Evolutionary conservation across 1,140 invertebrate genomes (phyloP).

Genomic region (Gyrodactylus bullatarudis): DNA sequence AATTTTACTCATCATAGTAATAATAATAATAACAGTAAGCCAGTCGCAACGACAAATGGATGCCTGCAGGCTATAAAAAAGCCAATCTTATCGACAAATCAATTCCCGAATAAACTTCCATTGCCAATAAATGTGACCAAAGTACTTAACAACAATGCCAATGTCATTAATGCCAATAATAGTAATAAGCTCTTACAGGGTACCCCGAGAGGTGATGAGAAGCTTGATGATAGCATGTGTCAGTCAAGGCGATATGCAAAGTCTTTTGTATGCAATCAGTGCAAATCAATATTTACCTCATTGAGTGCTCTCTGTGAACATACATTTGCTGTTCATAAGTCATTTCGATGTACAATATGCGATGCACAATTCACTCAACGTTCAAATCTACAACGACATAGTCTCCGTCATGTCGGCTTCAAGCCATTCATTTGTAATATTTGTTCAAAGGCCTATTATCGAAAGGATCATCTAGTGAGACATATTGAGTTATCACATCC

Average conservation of each 20-base stretch:
- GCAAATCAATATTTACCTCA: not conserved
- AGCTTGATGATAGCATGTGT: not conserved
- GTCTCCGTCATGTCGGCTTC: constrained; percentile 58
- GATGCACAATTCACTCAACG: constrained; percentile 82
- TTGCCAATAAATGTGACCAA: no score
- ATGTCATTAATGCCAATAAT: not conserved
- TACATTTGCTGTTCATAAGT: constrained; percentile 25
- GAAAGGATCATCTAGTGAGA: constrained; percentile 42
- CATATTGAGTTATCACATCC: constrained; percentile 6
- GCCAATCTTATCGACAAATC: no score
- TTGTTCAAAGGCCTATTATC: constrained; percentile 57
- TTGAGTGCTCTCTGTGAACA: constrained; percentile 3
- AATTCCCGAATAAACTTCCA: no score
- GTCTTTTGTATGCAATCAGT: constrained; percentile 5
- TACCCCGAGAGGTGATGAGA: not conserved
- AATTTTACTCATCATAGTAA: no score
- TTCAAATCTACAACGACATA: constrained; percentile 62
- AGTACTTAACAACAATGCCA: not conserved
- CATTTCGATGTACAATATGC: constrained; percentile 64
- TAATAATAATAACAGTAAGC: not conserved
- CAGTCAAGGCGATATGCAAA: not conserved
- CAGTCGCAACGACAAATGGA: no score
- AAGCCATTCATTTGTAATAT: constrained; percentile 63
- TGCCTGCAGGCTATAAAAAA: no score
- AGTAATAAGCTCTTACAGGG: not conserved